Base-by-base conservation (phyloP, 1,140 invertebrate species). In the Hylaeus volcanicus region DNA sequence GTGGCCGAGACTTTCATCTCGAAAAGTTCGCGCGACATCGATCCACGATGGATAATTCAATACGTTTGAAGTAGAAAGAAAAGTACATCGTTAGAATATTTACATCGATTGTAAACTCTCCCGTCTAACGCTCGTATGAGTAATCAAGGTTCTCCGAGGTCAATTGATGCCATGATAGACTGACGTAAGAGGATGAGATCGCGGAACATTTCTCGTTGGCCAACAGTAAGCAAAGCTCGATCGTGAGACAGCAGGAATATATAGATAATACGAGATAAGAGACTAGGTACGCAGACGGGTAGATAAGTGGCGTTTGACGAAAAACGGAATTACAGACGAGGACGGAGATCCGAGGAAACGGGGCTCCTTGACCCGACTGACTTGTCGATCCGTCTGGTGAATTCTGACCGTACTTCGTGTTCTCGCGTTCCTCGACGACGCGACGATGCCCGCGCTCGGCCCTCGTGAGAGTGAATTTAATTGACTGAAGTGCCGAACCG, bases 391-490 rank as follows among this genome's bases (percentile, higher is more conserved):
- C 12, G 8, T 9, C 37, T 61, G 65, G 70, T 70, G 63, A 81
- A 81, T 68, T 69, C 58, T 41, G 15, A 75, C 8, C 45, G 15
- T 61, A 14, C 14, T 66, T 39, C 26, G 61, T 58, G 39, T 37
- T 68, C 45, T 3, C 37, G 14, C 6, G 12, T 26, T 66, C 63
- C 71, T 56, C 26, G 37, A 9, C 55, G 55, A 78, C 58, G 68
- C 55, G 55, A 78, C 58, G 68, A 12, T 78, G 69, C 79, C 63
- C 79, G 64, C 72, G 51, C 48, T 41, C 48, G 56, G 37, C 55
- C 53, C 37, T 78, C 15, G 71, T 53, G 56, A 79, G 45, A 85
- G 39, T 85, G 80, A 82, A 85, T 82, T 86, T 85, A 86, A 86
- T 86, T 71, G 83, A 82, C 70, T 86, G 83, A 79, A 82, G 61